Evolutionary conservation across 2,113 vertebrate species (phyloP).

Genomic region (Epinephelus cyanopodus): DNA sequence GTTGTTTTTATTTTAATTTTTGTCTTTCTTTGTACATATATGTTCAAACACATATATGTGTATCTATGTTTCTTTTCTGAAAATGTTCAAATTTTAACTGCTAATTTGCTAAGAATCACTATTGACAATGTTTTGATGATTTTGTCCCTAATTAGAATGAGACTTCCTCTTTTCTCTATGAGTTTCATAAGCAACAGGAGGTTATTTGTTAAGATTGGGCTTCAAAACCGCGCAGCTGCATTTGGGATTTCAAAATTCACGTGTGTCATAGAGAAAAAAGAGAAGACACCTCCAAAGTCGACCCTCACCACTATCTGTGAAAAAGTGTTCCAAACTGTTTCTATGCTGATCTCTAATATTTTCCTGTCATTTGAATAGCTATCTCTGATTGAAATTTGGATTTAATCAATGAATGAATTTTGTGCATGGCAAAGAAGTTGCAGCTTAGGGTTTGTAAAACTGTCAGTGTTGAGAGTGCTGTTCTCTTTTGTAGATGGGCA

Average conservation of each 20-base stretch:
- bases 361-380: constrained; percentile 77
- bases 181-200: constrained; percentile 25
- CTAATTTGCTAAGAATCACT: constrained; percentile 70
- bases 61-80: constrained; percentile 76
- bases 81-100: constrained; percentile 76
- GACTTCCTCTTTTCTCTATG: constrained; percentile 79
- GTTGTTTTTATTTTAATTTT: constrained; percentile 62
- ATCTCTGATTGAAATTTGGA: constrained; percentile 74
- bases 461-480: constrained; percentile 98
- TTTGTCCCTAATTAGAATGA: constrained; percentile 57
- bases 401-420: constrained; percentile 67
- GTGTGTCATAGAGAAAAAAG: constrained; percentile 76
- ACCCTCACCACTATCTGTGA: constrained; percentile 82
- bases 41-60: constrained; percentile 81
- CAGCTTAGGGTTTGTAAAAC: constrained; percentile 99
- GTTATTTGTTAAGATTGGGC: constrained; percentile 15
- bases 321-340: constrained; percentile 85
- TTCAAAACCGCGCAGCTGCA: constrained; percentile 2
- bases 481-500: constrained; percentile 97
- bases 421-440: constrained; percentile 98
- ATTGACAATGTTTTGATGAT: constrained; percentile 72
- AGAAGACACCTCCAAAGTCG: constrained; percentile 60
- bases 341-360: constrained; percentile 86
- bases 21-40: constrained; percentile 76
- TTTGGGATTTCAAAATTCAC: constrained; percentile 24